Base-by-base conservation (phyloP, 1,140 invertebrate species). In the Adoxophyes honmai region DNA sequence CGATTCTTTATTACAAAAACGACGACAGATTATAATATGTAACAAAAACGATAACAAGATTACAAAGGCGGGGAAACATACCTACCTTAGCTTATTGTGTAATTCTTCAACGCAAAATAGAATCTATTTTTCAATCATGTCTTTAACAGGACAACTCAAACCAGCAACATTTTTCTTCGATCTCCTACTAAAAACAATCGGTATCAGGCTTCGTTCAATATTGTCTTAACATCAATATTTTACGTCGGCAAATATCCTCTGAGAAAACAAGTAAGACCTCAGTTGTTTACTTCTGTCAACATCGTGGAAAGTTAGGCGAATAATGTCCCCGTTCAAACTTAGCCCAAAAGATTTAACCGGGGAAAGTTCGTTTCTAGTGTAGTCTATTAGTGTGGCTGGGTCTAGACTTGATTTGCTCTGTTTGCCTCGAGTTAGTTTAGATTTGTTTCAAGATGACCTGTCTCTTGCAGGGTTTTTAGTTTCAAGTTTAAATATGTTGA, bases 381-480 rank as follows among this genome's bases (percentile, higher is more conserved):
- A 13, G 67, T 59, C 63, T 64, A 70, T 74, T 74, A 64, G 63
- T 58, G 59, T 39, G 21, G 21, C 21, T 28, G 21, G 37, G 60
- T 62, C 57, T 57, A 64, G 66, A 69, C 64, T 74, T 68, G 70
- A 73, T 70, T 48, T 28, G 42, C n/a, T 48, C n/a, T 28, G 21
- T 28, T 70, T 57, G 60, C 57, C 18, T 57, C 59, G 55, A 66
- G 62, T 70, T 68, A 66, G 62, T 70, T 68, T 55, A 71, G 66
- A 78, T 70, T 78, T 80, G 69, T 78, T 68, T 60, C 57, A 57
- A 62, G 62, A 66, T 73, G 62, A 59, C 54, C 68, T 66, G 61
- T 66, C 66, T 33, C 37, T 34, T 42, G 34, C 70, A 48, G 34
- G 3, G 42, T 21, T 10, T 16, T 44, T 18, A 11, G 42, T 48